Conservation (phyloP, 2,888 invertebrate genomes). For the Caenorhabditis angaria region DNA sequence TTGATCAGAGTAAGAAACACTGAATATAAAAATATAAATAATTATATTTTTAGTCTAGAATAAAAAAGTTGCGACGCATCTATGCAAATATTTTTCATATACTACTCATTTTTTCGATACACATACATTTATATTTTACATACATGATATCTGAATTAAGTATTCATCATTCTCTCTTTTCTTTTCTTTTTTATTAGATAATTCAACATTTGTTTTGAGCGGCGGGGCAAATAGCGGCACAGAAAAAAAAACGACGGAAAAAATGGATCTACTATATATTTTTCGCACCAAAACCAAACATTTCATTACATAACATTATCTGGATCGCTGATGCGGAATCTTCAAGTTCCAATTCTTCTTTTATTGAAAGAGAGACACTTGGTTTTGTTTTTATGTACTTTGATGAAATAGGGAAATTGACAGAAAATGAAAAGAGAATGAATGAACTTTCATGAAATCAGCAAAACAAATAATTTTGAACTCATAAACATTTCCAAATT, state of each 20-base stretch:
- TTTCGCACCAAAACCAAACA: constrained; percentile 24
- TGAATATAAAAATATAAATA: no score
- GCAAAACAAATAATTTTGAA: no score
- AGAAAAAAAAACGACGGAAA: background rate
- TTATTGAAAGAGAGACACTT: background rate
- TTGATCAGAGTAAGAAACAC: no score
- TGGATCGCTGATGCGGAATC: constrained; percentile 49
- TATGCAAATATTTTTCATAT: constrained; percentile 6
- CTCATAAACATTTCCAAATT: no score
- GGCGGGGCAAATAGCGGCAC: background rate
- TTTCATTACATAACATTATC: constrained; percentile 47
- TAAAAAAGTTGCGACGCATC: background rate
- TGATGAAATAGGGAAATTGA: background rate
- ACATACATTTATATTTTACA: constrained; percentile 2
- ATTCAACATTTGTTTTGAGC: constrained; percentile 4
- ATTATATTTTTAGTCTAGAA: background rate
- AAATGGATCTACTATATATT: background rate
- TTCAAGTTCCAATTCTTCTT: constrained; percentile 36
- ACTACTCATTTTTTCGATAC: background rate
- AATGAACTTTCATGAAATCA: no score
- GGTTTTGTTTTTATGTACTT: background rate
- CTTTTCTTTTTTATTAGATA: background rate
- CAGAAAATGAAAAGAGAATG: no score
- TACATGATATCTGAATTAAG: background rate
- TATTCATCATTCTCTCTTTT: background rate